These are phyloP conservation scores for Hippoglossus hippoglossus DNA, from an alignment of 2,797 vertebrate species.

Conservation along the genomic window DNA sequence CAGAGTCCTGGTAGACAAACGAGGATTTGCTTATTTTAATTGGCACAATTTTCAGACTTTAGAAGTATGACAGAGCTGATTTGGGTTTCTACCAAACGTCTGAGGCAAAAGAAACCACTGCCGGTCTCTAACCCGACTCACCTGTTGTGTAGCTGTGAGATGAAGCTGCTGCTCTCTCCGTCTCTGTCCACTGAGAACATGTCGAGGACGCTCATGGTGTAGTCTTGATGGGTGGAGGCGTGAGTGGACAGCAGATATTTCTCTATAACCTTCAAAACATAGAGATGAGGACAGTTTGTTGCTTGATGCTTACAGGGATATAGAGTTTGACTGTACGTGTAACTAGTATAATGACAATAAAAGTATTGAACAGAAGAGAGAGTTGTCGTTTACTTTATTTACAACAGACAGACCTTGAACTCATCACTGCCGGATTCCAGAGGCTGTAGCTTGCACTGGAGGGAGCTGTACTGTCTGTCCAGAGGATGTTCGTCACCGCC, in stretches of 20 bases:
- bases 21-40: too few relatives aligned
- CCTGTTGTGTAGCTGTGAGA: conserved; percentile 87
- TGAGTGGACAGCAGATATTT: conserved; percentile 89
- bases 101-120: background rate
- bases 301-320: too few relatives aligned
- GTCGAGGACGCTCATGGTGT: conserved; percentile 89
- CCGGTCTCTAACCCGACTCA: conserved; percentile 40
- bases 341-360: background rate
- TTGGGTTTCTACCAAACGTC: too few relatives aligned
- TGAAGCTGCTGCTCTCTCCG: conserved; percentile 83
- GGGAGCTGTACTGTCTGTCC: conserved; percentile 87
- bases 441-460: conserved; percentile 84
- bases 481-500: conserved; percentile 85
- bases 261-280: conserved; percentile 84
- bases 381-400: background rate
- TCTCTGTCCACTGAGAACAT: conserved; percentile 87
- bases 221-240: conserved; percentile 88
- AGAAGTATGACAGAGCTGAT: background rate
- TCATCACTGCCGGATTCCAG: conserved; percentile 79
- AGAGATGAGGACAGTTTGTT: background rate
- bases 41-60: too few relatives aligned
- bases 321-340: too few relatives aligned
- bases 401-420: conserved; percentile 80
- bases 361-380: background rate
- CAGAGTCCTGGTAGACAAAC: conserved; percentile 81